Evolutionary conservation across 64 coral and sea anemone genomes (phyloP), one percentile per base, ranked within the genome.

Genomic region (Pachyseris speciosa): DNA sequence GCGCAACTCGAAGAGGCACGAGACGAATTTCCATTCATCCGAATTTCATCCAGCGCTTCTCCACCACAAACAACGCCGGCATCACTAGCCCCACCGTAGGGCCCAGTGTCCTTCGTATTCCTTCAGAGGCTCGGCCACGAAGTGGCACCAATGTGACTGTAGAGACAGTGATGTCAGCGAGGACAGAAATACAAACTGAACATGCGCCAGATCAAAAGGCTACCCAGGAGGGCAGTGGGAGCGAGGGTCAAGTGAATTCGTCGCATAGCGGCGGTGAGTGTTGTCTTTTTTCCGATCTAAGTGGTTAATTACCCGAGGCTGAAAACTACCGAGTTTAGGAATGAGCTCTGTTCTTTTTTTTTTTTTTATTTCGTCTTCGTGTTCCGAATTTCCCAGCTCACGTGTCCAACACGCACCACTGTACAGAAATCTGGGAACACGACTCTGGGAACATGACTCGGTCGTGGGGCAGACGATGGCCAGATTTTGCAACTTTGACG

Each of bases 11-110:
- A 30, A 84, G 94, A 65, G 77, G 89, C 24, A 96, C 90, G 17
- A 87, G 94, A 50, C 85, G 91, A 17, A 96, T 96, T 60, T 96
- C 94, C 51, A 88, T 96, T 69, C 90, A 96, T 45, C 94, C 94
- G 7, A 92, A 92, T 57, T 92, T 92, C 47, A 89, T 96, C 37
- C 94, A 96, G 36, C 90, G 85, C 37, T 81, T 96, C 24, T 83
- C 94, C 16, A 74, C 11, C 1, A 40, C 30, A 2, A 86, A 84
- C 75, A 88, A n/a, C 4, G 33, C 39, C 12, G 40, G 72, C 39
- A n/a, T 7, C 24, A 1, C 72, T 20, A 58, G n/a, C 31, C 50
- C 50, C 8, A 33, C 75, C 17, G 58, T 40, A 7, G 59, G 57
- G 13, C 88, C 43, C 12, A 90, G 16, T 66, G 16, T 48, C 44